Evolutionary conservation across 2,888 invertebrate genomes (phyloP).

Genomic region (Amblyjoppa fuscipennis): DNA sequence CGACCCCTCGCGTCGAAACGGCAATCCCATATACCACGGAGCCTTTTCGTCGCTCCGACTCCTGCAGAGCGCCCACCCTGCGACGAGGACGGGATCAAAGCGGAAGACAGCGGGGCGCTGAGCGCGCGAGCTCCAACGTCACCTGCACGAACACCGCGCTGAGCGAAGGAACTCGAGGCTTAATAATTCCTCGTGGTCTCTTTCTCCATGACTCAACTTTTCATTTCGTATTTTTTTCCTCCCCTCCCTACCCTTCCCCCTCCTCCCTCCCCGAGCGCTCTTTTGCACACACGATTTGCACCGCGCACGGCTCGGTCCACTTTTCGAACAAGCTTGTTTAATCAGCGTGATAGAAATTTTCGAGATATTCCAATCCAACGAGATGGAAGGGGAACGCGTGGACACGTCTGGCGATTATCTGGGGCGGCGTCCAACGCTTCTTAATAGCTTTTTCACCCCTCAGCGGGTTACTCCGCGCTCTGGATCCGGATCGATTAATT

Average conservation of each 20-base stretch:
- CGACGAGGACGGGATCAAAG: slow-evolving; percentile 57
- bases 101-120: slow-evolving; percentile 16
- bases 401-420: slow-evolving; percentile 49
- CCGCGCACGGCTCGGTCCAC: slow-evolving; percentile 9
- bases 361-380: slow-evolving; percentile 49
- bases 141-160: slow-evolving; percentile 39
- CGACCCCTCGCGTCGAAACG: slow-evolving; percentile 10
- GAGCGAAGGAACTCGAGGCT: slow-evolving; percentile 59
- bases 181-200: slow-evolving; percentile 72
- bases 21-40: neutral
- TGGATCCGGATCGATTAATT: slow-evolving; percentile 46
- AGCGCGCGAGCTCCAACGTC: slow-evolving; percentile 55
- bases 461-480: neutral
- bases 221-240: slow-evolving; percentile 67
- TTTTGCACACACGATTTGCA: neutral
- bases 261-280: neutral
- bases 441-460: slow-evolving; percentile 41
- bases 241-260: neutral
- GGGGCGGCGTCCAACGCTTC: neutral
- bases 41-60: slow-evolving; percentile 37
- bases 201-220: slow-evolving; percentile 74
- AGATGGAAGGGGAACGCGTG: slow-evolving; percentile 50
- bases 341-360: slow-evolving; percentile 66
- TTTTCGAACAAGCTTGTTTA: slow-evolving; percentile 64
- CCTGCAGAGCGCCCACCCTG: slow-evolving; percentile 20